Conservation (phyloP, 2,113 vertebrate genomes). For the Zosterops hypoxanthus region DNA sequence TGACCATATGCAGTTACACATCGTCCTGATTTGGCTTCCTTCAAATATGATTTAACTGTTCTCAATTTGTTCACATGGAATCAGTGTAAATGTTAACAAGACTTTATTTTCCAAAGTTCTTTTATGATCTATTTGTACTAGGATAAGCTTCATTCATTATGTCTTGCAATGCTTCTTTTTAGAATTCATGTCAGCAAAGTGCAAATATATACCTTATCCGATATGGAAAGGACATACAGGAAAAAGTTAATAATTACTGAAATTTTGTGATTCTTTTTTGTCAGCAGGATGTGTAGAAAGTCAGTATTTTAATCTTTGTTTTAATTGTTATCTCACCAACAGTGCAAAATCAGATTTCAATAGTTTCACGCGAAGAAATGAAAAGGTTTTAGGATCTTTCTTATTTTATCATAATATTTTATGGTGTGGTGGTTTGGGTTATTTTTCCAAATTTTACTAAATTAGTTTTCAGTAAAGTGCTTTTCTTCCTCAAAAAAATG, state of each 20-base stretch:
- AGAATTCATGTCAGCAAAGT: not conserved
- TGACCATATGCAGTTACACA: rapidly evolving
- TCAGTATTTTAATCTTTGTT: not conserved
- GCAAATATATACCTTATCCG: not conserved
- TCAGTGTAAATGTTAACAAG: not conserved
- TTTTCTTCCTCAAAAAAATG: not conserved
- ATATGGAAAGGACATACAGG: not conserved
- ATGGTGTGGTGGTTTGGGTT: not conserved
- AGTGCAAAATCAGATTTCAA: not conserved
- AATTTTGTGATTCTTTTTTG: not conserved
- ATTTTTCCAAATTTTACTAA: not conserved
- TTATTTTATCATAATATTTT: not conserved
- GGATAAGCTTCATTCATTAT: not conserved
- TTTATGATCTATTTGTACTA: not conserved
- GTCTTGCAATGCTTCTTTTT: not conserved
- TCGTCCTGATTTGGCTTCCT: not conserved
- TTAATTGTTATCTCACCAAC: not conserved
- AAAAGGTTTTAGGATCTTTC: not conserved
- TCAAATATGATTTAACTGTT: not conserved
- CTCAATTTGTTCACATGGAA: not conserved
- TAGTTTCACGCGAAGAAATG: not conserved
- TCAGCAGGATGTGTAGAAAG: not conserved
- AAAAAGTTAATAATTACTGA: not conserved
- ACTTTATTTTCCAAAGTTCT: not conserved
- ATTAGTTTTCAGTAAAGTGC: not conserved